Base-by-base conservation (phyloP, 1,140 invertebrate species). In the Papilio polytes region DNA sequence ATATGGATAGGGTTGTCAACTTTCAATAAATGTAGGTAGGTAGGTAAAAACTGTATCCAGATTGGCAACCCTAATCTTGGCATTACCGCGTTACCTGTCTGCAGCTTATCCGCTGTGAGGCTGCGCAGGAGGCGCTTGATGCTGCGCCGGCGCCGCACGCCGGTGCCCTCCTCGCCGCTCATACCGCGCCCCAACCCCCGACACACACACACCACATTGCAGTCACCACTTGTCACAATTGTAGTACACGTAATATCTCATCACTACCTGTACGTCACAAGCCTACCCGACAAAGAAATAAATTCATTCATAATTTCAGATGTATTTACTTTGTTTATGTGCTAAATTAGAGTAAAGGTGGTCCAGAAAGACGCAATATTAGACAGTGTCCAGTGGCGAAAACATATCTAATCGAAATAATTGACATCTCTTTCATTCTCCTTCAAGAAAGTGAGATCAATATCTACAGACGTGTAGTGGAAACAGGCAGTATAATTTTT, bases 111-210 rank as follows among this genome's bases (percentile, higher is more conserved):
- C 2, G 92, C 87, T 2, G 93, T 94, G 80, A 94, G 88, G 80
- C 93, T 94, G 56, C 93, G 86, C 89, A 94, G 83, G 66, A 94
- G 89, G 41, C 93, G 87, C 84, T 93, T 94, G 90, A 94, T 93
- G 85, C 93, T 94, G 84, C 93, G 88, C 22, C 93, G 89, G 72
- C 93, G 88, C 46, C 92, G 91, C 86, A 94, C 92, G 82, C 91
- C 91, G 83, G 87, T 84, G 56, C 82, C 86, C n/a, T 89, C 92
- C 70, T 90, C 89, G 53, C 86, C 72, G 82, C 90, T 92, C 91
- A 93, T 94, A 13, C 26, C 81, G 31, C 26, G 51, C 63, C 18
- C 41, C 80, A 15, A 0, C 22, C 22, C n/a, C n/a, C 12, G 48
- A 63, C 79, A 26, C 78, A 53, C 82, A 78, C 78, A 41, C 59